Evolutionary conservation across 1,140 invertebrate species (phyloP).

Genomic region (Ooceraea biroi): DNA sequence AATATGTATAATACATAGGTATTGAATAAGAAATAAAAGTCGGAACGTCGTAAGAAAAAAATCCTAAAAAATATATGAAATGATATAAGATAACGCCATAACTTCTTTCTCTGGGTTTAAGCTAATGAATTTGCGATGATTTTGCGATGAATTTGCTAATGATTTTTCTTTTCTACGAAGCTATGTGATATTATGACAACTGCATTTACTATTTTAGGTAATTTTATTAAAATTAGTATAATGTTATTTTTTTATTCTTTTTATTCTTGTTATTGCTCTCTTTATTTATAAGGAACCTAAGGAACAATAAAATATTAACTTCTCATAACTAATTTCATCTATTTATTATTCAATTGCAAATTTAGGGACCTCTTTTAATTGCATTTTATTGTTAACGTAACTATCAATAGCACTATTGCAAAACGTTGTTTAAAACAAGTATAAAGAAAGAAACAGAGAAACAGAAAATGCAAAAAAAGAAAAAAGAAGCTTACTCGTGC

Average conservation of each 20-base stretch:
- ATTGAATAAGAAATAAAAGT: conserved; percentile 22
- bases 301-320: background rate
- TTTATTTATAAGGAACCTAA: too few relatives aligned
- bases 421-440: background rate
- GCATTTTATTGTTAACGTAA: background rate
- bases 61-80: background rate
- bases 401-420: background rate
- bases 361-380: background rate
- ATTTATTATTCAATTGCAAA: background rate
- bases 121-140: background rate
- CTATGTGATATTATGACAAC: too few relatives aligned
- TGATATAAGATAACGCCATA: background rate
- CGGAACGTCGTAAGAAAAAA: background rate
- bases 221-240: background rate
- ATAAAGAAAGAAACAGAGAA: background rate
- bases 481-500: conserved; percentile 1
- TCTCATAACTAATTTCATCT: background rate
- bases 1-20: background rate
- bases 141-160: background rate
- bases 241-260: background rate
- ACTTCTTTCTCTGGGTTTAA: background rate
- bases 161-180: too few relatives aligned
- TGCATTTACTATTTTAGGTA: background rate
- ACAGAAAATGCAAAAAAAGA: background rate
- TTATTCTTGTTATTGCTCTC: too few relatives aligned